Percentiles rank a stretch among this genome's conserved stretches.
Evolutionary conservation across 2,113 vertebrate species (phyloP).

Genomic region (Laticauda laticaudata): DNA sequence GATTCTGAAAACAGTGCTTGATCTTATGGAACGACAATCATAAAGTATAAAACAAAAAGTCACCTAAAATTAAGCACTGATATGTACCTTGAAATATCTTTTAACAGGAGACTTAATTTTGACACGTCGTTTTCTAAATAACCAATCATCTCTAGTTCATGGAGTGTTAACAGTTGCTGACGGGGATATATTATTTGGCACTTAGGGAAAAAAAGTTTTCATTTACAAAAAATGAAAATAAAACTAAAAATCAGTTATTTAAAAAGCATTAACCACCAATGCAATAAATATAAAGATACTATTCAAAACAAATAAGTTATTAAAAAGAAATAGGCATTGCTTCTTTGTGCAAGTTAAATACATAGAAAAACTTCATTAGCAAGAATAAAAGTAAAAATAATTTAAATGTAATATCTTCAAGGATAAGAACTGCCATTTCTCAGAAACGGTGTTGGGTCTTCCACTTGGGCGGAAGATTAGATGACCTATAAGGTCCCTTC

Average conservation of each 20-base stretch:
- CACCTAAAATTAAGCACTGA: background rate
- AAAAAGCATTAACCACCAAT: background rate
- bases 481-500: too few relatives aligned
- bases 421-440: background rate
- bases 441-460: too few relatives aligned
- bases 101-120: constrained; percentile 82
- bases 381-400: background rate
- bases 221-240: background rate
- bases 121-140: constrained; percentile 88
- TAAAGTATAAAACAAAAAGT: background rate
- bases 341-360: background rate
- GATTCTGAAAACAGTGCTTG: background rate
- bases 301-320: background rate
- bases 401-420: background rate
- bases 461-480: too few relatives aligned
- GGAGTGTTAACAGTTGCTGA: constrained; percentile 90
- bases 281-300: background rate
- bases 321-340: background rate
- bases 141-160: constrained; percentile 88
- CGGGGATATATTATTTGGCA: constrained; percentile 92
- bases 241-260: background rate
- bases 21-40: background rate
- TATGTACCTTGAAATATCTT: constrained; percentile 82
- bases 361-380: background rate
- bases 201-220: constrained; percentile 61